These are phyloP conservation scores for Phrynocephalus guinanensis DNA, from an alignment of 2,797 vertebrate species.

Conservation along the genomic window DNA sequence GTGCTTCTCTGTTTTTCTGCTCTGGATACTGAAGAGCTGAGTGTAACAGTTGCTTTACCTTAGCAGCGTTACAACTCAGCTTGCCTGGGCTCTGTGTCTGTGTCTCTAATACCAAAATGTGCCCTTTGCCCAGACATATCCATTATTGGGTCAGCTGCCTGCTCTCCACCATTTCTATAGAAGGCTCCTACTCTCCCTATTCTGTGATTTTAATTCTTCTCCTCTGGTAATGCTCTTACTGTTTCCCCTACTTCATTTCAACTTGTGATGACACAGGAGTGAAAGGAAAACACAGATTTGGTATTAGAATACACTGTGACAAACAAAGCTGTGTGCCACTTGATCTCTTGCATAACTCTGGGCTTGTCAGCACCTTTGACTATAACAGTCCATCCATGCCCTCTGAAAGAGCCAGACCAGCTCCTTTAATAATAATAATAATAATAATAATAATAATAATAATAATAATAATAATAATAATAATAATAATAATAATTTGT, in stretches of 20 bases:
- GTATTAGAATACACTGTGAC: neutral
- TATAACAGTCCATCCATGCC: neutral
- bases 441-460: too few species aligned
- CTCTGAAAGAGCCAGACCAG: neutral
- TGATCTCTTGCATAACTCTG: neutral
- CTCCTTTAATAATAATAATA: conserved; percentile 19
- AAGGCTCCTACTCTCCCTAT: conserved; percentile 2
- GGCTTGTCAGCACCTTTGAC: neutral
- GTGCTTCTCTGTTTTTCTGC: neutral
- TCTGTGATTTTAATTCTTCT: too few species aligned
- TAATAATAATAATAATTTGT: neutral
- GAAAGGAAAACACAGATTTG: neutral
- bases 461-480: too few species aligned
- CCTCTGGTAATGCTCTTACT: conserved; percentile 4
- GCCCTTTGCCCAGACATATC: neutral
- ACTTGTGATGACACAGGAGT: neutral
- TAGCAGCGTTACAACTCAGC: too few species aligned
- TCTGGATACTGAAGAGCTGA: neutral
- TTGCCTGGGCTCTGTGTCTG: too few species aligned
- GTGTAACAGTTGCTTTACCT: too few species aligned
- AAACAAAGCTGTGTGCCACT: neutral
- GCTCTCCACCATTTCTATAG: neutral
- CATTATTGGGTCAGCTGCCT: neutral
- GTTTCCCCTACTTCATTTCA: neutral
- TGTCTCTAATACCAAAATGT: neutral